Conservation (phyloP, 2,113 vertebrate species). For the Siniperca chuatsi region DNA sequence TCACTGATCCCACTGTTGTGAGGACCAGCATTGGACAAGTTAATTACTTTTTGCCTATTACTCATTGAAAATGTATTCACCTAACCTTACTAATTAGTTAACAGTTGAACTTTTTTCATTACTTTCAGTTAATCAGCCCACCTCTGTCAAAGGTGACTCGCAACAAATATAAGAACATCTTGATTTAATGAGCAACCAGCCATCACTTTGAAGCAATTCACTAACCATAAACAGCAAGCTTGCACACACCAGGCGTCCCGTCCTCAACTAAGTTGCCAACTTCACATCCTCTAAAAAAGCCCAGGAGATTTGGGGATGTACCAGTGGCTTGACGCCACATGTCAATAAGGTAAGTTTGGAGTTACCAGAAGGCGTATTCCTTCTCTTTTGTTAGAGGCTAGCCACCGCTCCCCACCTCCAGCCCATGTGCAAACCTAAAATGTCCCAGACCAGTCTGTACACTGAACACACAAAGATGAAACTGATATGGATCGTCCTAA, state of each 20-base stretch:
- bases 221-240: too few species aligned
- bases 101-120: not conserved
- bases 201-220: too few species aligned
- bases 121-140: not conserved
- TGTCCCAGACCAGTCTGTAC: not conserved
- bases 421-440: not conserved
- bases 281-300: too few species aligned
- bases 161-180: not conserved
- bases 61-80: too few species aligned
- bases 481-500: not conserved
- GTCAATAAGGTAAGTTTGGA: not conserved
- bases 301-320: too few species aligned
- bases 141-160: not conserved
- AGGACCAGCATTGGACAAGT: too few species aligned
- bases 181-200: not conserved
- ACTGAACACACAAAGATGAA: not conserved
- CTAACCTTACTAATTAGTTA: too few species aligned
- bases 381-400: not conserved
- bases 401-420: not conserved
- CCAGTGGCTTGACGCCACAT: too few species aligned
- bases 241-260: too few species aligned
- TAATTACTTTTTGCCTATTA: too few species aligned
- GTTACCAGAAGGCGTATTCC: not conserved
- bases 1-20: too few species aligned
- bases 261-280: too few species aligned